Percentiles rank a stretch among this genome's conserved stretches.
Evolutionary conservation across 1,140 invertebrate species (phyloP).

Genomic region (Drosophila burlai): DNA sequence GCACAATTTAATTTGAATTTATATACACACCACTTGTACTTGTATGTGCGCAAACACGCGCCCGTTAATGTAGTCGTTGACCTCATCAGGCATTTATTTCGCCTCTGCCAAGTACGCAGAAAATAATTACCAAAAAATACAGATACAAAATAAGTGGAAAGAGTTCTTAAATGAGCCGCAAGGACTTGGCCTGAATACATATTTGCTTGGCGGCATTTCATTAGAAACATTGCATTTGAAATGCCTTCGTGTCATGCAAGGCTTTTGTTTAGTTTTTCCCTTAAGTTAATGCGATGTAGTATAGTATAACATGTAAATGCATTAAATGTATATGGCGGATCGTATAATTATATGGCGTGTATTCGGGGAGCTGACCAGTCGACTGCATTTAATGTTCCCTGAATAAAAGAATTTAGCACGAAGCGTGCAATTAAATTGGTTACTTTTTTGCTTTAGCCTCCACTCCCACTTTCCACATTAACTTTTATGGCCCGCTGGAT

Average conservation of each 20-base stretch:
- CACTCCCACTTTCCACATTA: constrained; percentile 19
- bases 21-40: background rate
- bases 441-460: background rate
- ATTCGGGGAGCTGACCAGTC: constrained; percentile 49
- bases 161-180: constrained; percentile 65
- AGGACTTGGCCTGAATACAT: constrained; percentile 66
- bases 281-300: constrained; percentile 55
- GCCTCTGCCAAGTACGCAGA: constrained; percentile 27
- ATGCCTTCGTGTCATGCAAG: constrained; percentile 74
- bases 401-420: constrained; percentile 71
- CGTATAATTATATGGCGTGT: constrained; percentile 72
- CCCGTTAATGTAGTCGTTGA: constrained; percentile 68
- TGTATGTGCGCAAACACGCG: background rate
- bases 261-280: constrained; percentile 27
- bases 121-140: constrained; percentile 47
- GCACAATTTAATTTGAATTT: constrained; percentile 47
- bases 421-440: constrained; percentile 66
- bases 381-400: constrained; percentile 48
- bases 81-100: constrained; percentile 39
- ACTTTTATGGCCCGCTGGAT: constrained; percentile 37
- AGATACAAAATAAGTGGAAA: constrained; percentile 52
- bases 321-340: constrained; percentile 42
- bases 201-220: constrained; percentile 35
- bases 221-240: constrained; percentile 51
- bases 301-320: constrained; percentile 10